Evolutionary conservation across 2,888 invertebrate genomes (phyloP).

Genomic region (Caradrina kadenii): DNA sequence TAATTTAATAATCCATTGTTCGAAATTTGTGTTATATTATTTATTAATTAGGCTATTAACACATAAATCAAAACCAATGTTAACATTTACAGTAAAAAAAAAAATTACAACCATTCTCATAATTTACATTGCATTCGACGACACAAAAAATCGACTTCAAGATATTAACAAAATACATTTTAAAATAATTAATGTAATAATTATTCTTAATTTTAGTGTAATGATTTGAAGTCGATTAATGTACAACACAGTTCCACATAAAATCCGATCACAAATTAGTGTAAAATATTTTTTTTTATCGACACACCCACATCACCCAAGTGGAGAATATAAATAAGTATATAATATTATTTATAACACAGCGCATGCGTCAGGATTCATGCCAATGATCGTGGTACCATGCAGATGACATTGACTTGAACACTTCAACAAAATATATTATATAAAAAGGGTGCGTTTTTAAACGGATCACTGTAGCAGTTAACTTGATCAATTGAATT

Average conservation of each 20-base stretch:
- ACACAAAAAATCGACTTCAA: conserved; percentile 65
- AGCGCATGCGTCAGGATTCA: conserved; percentile 81
- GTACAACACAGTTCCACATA: conserved; percentile 43
- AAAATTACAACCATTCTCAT: conserved; percentile 40
- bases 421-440: conserved; percentile 66
- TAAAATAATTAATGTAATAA: neutral
- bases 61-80: conserved; percentile 52
- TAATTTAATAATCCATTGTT: conserved; percentile 48
- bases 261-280: conserved; percentile 28
- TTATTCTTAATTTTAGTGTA: neutral
- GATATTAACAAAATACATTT: neutral
- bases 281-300: conserved; percentile 33
- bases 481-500: no score
- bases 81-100: conserved; percentile 39
- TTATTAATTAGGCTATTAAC: conserved; percentile 42
- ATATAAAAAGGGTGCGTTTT: neutral
- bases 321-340: conserved; percentile 48
- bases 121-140: conserved; percentile 58
- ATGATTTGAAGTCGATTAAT: conserved; percentile 58
- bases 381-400: conserved; percentile 75
- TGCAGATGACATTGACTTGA: conserved; percentile 79
- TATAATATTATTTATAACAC: conserved; percentile 64
- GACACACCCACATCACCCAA: conserved; percentile 55
- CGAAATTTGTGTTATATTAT: conserved; percentile 44
- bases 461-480: neutral